Conservation (phyloP, 2,888 invertebrate species). For the Lagria hirta region DNA sequence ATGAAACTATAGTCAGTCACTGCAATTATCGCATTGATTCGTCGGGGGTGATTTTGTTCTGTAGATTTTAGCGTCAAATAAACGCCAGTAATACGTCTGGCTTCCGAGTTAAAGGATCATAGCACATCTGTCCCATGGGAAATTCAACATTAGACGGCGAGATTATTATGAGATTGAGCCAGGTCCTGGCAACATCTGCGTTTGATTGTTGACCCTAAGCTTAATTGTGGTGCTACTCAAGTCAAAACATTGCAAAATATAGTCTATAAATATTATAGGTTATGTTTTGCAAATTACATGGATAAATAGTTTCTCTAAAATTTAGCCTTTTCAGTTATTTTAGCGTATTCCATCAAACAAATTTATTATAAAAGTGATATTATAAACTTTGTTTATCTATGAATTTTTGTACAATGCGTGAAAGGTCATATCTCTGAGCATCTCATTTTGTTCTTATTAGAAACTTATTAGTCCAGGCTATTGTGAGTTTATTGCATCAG, state of each 20-base stretch:
- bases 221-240: constrained; percentile 22
- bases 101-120: constrained; percentile 20
- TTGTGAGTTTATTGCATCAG: no score
- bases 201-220: constrained; percentile 27
- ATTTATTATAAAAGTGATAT: no score
- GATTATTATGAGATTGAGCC: constrained; percentile 27
- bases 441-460: no score
- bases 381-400: no score
- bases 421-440: no score
- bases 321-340: no score
- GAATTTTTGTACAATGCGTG: no score
- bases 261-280: constrained; percentile 11
- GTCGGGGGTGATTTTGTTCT: constrained; percentile 20
- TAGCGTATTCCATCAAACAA: no score
- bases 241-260: constrained; percentile 21
- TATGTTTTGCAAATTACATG: no score
- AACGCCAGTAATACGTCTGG: constrained; percentile 19
- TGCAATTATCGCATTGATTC: constrained; percentile 28
- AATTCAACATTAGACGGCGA: constrained; percentile 24
- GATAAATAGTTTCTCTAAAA: no score
- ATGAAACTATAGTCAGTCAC: constrained; percentile 22
- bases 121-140: constrained; percentile 29
- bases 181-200: constrained; percentile 23
- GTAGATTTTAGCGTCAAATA: constrained; percentile 19
- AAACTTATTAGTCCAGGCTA: no score